Evolutionary conservation across 2,797 vertebrate genomes (phyloP).

Genomic region (Caiman crocodilus): DNA sequence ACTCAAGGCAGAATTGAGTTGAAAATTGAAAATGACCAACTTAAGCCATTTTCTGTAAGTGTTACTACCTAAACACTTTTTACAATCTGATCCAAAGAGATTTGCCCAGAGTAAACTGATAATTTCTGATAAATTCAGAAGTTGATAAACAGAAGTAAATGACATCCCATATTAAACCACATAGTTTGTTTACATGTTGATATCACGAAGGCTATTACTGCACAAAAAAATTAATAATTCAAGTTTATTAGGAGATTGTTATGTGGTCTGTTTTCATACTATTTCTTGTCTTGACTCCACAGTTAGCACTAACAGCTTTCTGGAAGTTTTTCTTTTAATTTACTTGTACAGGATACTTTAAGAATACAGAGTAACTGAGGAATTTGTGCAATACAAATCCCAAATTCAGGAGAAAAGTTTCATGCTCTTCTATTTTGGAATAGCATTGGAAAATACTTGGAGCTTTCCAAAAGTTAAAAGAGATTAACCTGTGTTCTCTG

Average conservation of each 20-base stretch:
- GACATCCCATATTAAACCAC: background rate
- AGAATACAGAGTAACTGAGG: background rate
- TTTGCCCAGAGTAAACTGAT: background rate
- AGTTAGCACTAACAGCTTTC: background rate
- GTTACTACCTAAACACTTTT: too few species aligned
- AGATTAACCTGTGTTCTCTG: conserved; percentile 39
- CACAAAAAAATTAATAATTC: background rate
- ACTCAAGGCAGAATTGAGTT: too few species aligned
- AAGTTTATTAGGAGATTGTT: background rate
- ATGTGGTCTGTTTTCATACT: background rate
- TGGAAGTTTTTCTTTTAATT: background rate
- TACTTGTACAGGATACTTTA: background rate
- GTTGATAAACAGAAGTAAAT: background rate
- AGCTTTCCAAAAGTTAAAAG: background rate
- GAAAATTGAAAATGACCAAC: too few species aligned
- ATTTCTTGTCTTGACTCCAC: rapidly evolving
- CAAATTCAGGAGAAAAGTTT: conserved; percentile 3
- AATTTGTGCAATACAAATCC: background rate
- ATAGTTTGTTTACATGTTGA: background rate
- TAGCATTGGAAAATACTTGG: background rate
- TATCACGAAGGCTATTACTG: background rate
- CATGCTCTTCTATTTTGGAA: background rate
- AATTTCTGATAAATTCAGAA: background rate
- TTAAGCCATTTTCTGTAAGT: too few species aligned
- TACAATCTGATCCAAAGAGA: too few species aligned